Percentiles rank a stretch among this genome's conserved stretches.
These are phyloP conservation scores for Drosophila bocki DNA, from an alignment of 1,140 invertebrate species.

Conservation along the genomic window DNA sequence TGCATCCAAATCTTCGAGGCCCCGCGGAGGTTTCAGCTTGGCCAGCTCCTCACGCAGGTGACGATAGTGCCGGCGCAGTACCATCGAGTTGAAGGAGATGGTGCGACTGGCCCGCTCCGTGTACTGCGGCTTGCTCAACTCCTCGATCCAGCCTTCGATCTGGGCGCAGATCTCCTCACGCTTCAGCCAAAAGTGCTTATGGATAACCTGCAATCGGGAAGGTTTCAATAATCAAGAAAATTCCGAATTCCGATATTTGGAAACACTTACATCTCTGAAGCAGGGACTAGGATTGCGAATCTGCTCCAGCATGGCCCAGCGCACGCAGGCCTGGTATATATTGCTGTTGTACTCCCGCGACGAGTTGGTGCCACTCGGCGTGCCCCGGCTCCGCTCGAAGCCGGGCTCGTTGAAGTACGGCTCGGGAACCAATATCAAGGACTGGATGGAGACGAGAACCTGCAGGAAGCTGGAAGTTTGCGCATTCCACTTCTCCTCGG, in stretches of 20 bases:
- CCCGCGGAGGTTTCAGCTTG: constrained; percentile 91
- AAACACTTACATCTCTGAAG: constrained; percentile 92
- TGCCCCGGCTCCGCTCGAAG: constrained; percentile 96
- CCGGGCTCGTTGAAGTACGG: constrained; percentile 99
- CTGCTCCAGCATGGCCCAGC: constrained; percentile 98
- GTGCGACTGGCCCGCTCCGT: constrained; percentile 89
- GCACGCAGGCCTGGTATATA: constrained; percentile 97
- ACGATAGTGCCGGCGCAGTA: constrained; percentile 91
- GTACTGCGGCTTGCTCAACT: constrained; percentile 91
- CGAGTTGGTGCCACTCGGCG: constrained; percentile 94
- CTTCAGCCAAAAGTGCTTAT: constrained; percentile 98
- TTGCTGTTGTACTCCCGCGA: constrained; percentile 97
- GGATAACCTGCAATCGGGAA: constrained; percentile 89
- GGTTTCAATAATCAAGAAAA: background rate
- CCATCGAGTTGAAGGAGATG: constrained; percentile 91
- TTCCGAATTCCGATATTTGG: too few species aligned
- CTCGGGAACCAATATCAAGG: constrained; percentile 96
- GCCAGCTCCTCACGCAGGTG: constrained; percentile 92
- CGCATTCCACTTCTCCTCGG: constrained; percentile 99
- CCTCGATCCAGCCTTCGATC: constrained; percentile 95
- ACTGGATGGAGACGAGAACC: constrained; percentile 98
- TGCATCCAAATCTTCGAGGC: constrained; percentile 89
- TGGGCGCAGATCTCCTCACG: constrained; percentile 95
- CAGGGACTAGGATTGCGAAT: constrained; percentile 95
- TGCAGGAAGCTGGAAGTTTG: constrained; percentile 98